A percentile compares a stretch with the other conserved stretches of the same genome.
Conservation (phyloP, 2,888 invertebrate species). For the Spodoptera exigua region DNA sequence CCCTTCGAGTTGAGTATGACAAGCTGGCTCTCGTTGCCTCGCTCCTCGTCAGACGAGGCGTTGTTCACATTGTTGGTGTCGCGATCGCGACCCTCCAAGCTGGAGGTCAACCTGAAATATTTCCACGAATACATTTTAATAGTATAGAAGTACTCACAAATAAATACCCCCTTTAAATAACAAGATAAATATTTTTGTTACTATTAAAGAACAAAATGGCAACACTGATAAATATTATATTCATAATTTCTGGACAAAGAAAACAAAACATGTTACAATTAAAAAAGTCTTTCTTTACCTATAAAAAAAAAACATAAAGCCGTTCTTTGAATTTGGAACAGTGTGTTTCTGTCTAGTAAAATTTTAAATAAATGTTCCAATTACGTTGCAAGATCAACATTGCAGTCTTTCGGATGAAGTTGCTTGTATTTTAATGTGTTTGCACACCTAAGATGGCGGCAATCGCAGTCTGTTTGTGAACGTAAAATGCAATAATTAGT, state of each 20-base stretch:
- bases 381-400: slow-evolving; percentile 40
- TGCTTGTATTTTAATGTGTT: slow-evolving; percentile 47
- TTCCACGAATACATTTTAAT: slow-evolving; percentile 1
- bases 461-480: slow-evolving; percentile 44
- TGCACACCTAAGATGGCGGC: slow-evolving; percentile 43
- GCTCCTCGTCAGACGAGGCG: slow-evolving; percentile 84
- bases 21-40: slow-evolving; percentile 77
- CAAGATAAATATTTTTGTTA: no score
- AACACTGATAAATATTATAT: no score
- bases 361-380: slow-evolving; percentile 25
- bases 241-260: no score
- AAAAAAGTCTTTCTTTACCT: no score
- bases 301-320: slow-evolving; percentile 2
- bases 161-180: no score
- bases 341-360: slow-evolving; percentile 19
- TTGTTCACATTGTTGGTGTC: slow-evolving; percentile 85
- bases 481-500: slow-evolving; percentile 44
- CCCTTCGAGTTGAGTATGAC: slow-evolving; percentile 88
- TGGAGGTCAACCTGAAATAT: slow-evolving; percentile 80
- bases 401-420: slow-evolving; percentile 32
- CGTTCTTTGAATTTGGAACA: slow-evolving; percentile 5
- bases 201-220: no score
- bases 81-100: slow-evolving; percentile 85
- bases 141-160: neutral
- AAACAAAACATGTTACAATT: no score